phyloP scores from a whole-genome alignment of 2,888 invertebrate genomes.

The Eledona agricola region DNA sequence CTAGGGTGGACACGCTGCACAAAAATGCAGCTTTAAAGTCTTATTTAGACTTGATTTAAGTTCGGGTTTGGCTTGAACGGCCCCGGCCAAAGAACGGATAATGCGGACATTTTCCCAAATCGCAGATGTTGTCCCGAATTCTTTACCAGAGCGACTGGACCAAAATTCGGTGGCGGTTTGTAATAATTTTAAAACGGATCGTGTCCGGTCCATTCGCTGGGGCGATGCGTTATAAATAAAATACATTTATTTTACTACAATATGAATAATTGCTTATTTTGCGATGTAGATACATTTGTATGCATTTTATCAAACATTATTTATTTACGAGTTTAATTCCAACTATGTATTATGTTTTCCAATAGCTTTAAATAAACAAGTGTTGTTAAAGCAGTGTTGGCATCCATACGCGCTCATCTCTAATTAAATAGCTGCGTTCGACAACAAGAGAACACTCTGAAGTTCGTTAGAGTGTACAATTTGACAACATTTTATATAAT shows the following conservation, averaged over 20 bases:
- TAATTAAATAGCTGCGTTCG: too few species aligned
- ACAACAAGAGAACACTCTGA: too few species aligned
- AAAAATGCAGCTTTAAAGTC: constrained; percentile 53
- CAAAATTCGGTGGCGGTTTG: too few species aligned
- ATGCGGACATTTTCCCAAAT: constrained; percentile 43
- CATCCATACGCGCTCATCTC: too few species aligned
- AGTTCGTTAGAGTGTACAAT: too few species aligned
- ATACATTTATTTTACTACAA: constrained; percentile 3
- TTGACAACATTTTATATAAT: too few species aligned
- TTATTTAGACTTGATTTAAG: constrained; percentile 55
- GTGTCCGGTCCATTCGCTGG: too few species aligned
- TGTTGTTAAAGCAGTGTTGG: neutral
- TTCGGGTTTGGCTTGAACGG: constrained; percentile 46
- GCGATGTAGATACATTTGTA: neutral
- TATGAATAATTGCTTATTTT: constrained; percentile 1
- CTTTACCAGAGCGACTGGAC: too few species aligned
- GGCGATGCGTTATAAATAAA: too few species aligned
- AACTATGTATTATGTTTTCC: neutral
- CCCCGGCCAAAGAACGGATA: constrained; percentile 43
- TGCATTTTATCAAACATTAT: constrained; percentile 3
- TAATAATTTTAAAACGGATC: too few species aligned
- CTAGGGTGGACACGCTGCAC: constrained; percentile 54
- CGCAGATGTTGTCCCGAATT: constrained; percentile 25
- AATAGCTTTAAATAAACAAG: constrained; percentile 3
- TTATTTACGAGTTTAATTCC: constrained; percentile 3